A percentile compares a stretch with the other conserved stretches of the same genome.
Conservation (phyloP, 1,140 invertebrate species). For the Drosophila repletoides region DNA sequence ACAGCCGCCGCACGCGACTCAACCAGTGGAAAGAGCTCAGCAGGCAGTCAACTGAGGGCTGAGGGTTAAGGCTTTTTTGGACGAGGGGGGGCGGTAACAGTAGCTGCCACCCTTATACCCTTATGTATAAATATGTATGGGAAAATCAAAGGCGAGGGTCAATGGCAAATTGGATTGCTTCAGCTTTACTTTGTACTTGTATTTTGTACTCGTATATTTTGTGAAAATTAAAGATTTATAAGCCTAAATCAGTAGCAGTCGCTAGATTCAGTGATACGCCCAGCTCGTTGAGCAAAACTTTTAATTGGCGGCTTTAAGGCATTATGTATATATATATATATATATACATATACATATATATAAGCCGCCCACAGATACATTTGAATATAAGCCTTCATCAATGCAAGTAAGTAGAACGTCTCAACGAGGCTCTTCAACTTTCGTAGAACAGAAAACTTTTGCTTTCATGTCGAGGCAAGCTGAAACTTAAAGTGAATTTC, state of each 20-base stretch:
- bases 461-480: constrained; percentile 54
- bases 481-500: constrained; percentile 66
- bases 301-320: constrained; percentile 78
- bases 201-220: constrained; percentile 13
- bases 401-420: constrained; percentile 62
- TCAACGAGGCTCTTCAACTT: constrained; percentile 49
- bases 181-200: constrained; percentile 9
- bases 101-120: too few species aligned
- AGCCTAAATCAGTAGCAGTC: constrained; percentile 17
- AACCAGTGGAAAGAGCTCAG: not conserved
- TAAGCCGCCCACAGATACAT: constrained; percentile 7
- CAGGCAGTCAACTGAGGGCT: too few species aligned
- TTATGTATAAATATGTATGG: constrained; percentile 35
- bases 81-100: too few species aligned
- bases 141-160: constrained; percentile 60
- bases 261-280: too few species aligned
- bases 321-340: constrained; percentile 43
- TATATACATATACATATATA: constrained; percentile 6
- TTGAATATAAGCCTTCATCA: constrained; percentile 64
- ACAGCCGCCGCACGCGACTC: constrained; percentile 60
- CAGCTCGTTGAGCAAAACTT: constrained; percentile 50
- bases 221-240: constrained; percentile 67
- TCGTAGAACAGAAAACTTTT: constrained; percentile 55
- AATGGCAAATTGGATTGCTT: constrained; percentile 64
- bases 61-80: too few species aligned